Conservation (phyloP, 2,888 invertebrate species). For the Xylocampa areola region DNA sequence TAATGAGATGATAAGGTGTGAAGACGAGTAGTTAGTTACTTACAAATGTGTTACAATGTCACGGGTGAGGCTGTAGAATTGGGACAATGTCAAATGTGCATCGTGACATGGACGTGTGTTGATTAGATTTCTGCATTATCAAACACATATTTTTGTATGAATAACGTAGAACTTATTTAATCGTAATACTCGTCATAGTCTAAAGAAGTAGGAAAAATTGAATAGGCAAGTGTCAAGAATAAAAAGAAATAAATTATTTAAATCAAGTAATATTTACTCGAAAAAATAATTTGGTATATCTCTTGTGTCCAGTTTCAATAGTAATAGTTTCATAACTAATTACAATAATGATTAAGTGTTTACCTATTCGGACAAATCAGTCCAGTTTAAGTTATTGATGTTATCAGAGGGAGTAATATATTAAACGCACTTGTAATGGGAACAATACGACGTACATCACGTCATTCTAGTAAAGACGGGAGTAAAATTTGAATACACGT, state of each 20-base stretch:
- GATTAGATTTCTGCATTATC: constrained; percentile 31
- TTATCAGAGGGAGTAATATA: not conserved
- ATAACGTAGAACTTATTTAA: too few relatives aligned
- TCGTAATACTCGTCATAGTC: too few relatives aligned
- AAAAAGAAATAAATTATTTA: too few relatives aligned
- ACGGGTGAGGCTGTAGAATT: constrained; percentile 47
- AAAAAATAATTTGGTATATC: too few relatives aligned
- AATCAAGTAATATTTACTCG: too few relatives aligned
- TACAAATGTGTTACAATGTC: constrained; percentile 58
- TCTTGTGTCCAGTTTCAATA: too few relatives aligned
- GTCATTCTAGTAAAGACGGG: constrained; percentile 7
- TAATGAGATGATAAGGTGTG: constrained; percentile 21
- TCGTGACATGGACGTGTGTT: constrained; percentile 22
- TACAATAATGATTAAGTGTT: too few relatives aligned
- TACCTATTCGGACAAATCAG: not conserved
- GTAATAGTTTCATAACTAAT: too few relatives aligned
- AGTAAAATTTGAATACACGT: constrained; percentile 38
- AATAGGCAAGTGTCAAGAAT: too few relatives aligned
- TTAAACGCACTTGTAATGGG: not conserved
- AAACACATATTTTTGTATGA: too few relatives aligned
- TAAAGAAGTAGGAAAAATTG: too few relatives aligned
- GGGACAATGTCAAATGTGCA: constrained; percentile 51
- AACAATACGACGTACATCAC: not conserved
- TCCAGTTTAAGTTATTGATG: not conserved
- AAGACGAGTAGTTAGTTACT: constrained; percentile 44